Conservation (phyloP, 1,140 invertebrate species). For the Leptoteleia sp. region DNA sequence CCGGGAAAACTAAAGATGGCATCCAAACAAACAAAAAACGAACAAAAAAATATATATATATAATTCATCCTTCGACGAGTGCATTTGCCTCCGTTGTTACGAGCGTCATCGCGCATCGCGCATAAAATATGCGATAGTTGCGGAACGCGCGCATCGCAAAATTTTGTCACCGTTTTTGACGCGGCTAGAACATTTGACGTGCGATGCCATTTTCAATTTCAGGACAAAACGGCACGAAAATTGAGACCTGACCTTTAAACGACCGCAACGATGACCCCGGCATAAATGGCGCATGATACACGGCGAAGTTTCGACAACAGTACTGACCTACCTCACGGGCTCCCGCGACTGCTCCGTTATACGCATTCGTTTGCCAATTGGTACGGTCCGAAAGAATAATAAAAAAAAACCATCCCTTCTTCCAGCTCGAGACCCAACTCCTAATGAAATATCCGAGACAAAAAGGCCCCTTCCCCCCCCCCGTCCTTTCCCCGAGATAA, state of each 20-base stretch:
- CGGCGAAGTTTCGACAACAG: constrained; percentile 36
- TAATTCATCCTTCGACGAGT: constrained; percentile 8
- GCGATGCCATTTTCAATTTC: constrained; percentile 7
- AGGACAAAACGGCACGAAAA: constrained; percentile 19
- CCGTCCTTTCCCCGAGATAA: constrained; percentile 35
- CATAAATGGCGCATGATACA: constrained; percentile 44
- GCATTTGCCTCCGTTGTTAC: constrained; percentile 13
- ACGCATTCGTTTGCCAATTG: constrained; percentile 33
- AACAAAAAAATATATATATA: not conserved
- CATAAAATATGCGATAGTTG: not conserved
- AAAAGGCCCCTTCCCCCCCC: too few relatives aligned
- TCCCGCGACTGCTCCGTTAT: constrained; percentile 31
- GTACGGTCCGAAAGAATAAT: too few relatives aligned
- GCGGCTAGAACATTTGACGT: too few relatives aligned
- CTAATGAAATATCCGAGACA: not conserved
- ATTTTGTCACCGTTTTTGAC: too few relatives aligned
- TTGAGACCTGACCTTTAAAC: constrained; percentile 42
- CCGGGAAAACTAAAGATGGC: too few relatives aligned
- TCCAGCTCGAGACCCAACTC: constrained; percentile 19
- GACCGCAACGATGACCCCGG: constrained; percentile 49
- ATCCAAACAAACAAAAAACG: too few relatives aligned
- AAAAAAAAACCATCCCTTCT: too few relatives aligned
- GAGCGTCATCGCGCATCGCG: constrained; percentile 9
- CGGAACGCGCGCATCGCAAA: too few relatives aligned
- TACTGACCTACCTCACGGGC: constrained; percentile 51